Evolutionary conservation across 2,888 invertebrate species (phyloP), one percentile per base, ranked within the genome.

Genomic region (Napeogenes inachia): DNA sequence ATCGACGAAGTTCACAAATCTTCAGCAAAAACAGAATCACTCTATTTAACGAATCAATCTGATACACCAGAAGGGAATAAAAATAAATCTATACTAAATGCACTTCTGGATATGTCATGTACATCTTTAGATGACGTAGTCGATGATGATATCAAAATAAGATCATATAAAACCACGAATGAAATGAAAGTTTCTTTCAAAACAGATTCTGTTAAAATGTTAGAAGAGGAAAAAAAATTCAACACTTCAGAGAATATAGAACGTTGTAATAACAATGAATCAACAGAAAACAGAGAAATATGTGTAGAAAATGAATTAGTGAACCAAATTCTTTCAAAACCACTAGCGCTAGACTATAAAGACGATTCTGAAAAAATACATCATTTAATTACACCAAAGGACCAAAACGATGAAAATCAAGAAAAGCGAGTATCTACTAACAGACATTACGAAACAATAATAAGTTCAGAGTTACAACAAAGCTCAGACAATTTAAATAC

Each of bases 41-140:
- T 50, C 10, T 10, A 2, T 50, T 10, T 12, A 21, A 50, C 42
- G 10, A 42, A 30, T 59, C 42, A 61, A 54, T 45, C 4, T 32
- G 21, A 12, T 56, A 45, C 59, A 33, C 59, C 54, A 56, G 63
- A 53, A 42, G 30, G 63, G 21, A 63, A 69, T 63, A 47, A 61
- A 0, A 73, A 73, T 54, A 72, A 73, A n/a, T 77, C 79, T 1
- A 70, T 81, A 13, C 64, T 84, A 0, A 69, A 76, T 60, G 73
- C 79, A 55, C 74, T 85, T 21, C 69, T 85, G 10, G 79, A 84
- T 60, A 82, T 83, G 84, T 81, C 85, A 0, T 72, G 69, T 6
- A 56, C 70, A 13, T 60, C 60, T 3, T 63, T 67, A 2, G 21
- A 47, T 47, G 56, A 59, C 13, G 60, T 54, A 4, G 38, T 4